Percentiles rank a stretch among this genome's conserved stretches.
These are phyloP conservation scores for Melanotaenia boesemani DNA, from an alignment of 2,797 vertebrate genomes.

Conservation along the genomic window DNA sequence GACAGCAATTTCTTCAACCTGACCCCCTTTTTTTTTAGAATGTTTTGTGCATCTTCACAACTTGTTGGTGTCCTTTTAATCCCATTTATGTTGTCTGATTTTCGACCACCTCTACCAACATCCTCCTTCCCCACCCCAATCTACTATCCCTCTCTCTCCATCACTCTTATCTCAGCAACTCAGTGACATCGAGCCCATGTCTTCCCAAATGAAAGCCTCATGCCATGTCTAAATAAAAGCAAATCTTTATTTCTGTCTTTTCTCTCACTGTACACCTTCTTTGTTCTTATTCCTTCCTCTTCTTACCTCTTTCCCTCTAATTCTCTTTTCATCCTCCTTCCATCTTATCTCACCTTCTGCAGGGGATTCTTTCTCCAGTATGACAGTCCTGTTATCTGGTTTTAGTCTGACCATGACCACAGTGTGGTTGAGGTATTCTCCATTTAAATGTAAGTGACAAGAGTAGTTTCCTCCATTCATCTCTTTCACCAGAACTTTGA, in stretches of 20 bases:
- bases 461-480: conserved; percentile 81
- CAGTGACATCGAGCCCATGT: conserved; percentile 7
- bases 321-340: not conserved
- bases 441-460: conserved; percentile 69
- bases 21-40: too few species aligned
- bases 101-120: not conserved
- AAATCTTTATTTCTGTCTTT: conserved; percentile 22
- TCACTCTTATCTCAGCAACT: conserved; percentile 26
- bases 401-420: conserved; percentile 73
- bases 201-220: conserved; percentile 18
- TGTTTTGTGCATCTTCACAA: too few species aligned
- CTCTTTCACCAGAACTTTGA: conserved; percentile 67
- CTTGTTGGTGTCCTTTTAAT: conserved; percentile 5
- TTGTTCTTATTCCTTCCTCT: not conserved
- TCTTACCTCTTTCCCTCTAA: not conserved
- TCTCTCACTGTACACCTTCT: conserved; percentile 9
- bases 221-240: conserved; percentile 2
- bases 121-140: not conserved
- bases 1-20: too few species aligned
- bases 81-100: conserved; percentile 7
- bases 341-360: conserved; percentile 45
- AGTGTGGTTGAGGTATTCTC: conserved; percentile 81
- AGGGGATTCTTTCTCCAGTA: conserved; percentile 56
- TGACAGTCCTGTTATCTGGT: conserved; percentile 56
- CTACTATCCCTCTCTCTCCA: conserved; percentile 14